Evolutionary conservation across 1,140 invertebrate species (phyloP).

Genomic region (Leptoteleia sp.): DNA sequence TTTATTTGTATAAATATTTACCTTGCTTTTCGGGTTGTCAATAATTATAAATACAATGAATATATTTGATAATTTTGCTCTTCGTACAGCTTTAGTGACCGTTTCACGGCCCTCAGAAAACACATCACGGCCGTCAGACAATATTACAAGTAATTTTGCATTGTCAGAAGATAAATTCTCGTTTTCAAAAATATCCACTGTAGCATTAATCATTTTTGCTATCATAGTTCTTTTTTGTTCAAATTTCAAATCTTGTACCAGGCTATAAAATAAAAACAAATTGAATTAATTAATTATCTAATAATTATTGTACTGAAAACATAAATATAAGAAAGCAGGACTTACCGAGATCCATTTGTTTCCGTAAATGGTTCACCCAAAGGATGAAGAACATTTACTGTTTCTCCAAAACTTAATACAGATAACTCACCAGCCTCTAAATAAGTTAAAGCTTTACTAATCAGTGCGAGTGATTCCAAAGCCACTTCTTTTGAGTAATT

Average conservation of each 20-base stretch:
- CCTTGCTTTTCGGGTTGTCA: constrained; percentile 95
- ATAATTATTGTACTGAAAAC: constrained; percentile 3
- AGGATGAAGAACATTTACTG: constrained; percentile 90
- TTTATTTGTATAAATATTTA: too few relatives aligned
- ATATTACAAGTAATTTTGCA: constrained; percentile 94
- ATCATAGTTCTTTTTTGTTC: constrained; percentile 91
- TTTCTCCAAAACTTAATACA: constrained; percentile 96
- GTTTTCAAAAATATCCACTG: constrained; percentile 86
- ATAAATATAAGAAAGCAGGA: constrained; percentile 61
- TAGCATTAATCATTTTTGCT: constrained; percentile 89
- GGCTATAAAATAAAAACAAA: constrained; percentile 71
- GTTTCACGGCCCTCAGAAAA: constrained; percentile 92
- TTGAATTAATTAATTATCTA: constrained; percentile 5
- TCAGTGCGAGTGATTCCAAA: constrained; percentile 95
- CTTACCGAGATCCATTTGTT: constrained; percentile 87
- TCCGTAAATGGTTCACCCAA: constrained; percentile 93
- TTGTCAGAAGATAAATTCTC: constrained; percentile 82
- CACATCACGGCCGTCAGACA: constrained; percentile 97
- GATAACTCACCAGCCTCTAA: constrained; percentile 96
- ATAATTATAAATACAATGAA: constrained; percentile 98
- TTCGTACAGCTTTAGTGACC: constrained; percentile 89
- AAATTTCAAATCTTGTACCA: constrained; percentile 90
- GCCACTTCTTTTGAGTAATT: constrained; percentile 95
- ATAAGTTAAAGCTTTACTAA: constrained; percentile 94
- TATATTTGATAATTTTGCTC: constrained; percentile 89